These are phyloP conservation scores for Alethe diademata DNA, from an alignment of 2,113 vertebrate genomes.

Conservation along the genomic window DNA sequence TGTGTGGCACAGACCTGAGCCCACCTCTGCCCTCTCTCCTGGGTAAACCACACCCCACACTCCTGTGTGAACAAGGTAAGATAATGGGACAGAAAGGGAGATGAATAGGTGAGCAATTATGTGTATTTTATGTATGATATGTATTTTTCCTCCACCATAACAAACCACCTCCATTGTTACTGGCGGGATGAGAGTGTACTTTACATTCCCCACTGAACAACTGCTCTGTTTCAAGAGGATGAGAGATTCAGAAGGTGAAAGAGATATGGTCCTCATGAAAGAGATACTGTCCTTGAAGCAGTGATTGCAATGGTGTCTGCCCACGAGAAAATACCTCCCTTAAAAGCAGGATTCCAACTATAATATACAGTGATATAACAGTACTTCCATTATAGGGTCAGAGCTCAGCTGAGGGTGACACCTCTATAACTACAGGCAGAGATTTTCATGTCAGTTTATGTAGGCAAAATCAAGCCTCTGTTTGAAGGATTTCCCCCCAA, in stretches of 20 bases:
- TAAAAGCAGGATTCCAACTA: background rate
- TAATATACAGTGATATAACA: background rate
- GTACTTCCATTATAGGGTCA: background rate
- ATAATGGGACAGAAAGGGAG: background rate
- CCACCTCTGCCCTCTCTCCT: background rate
- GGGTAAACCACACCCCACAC: background rate
- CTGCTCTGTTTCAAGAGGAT: background rate
- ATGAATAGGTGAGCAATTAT: background rate
- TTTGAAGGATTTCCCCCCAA: background rate
- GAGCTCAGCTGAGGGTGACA: background rate
- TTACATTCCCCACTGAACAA: background rate
- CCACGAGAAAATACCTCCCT: background rate
- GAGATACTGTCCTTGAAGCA: conserved; percentile 20
- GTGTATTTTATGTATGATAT: background rate
- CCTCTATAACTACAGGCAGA: background rate
- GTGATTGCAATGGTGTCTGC: background rate
- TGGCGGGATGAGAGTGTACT: background rate
- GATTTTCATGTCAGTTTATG: background rate
- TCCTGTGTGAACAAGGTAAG: background rate
- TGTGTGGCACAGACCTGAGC: background rate
- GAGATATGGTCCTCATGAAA: background rate
- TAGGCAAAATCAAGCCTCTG: background rate
- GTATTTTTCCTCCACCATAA: background rate
- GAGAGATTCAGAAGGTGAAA: conserved; percentile 7
- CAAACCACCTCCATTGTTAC: background rate